These are phyloP conservation scores for Crossocerus cetratus DNA, from an alignment of 2,888 invertebrate genomes.

Conservation along the genomic window DNA sequence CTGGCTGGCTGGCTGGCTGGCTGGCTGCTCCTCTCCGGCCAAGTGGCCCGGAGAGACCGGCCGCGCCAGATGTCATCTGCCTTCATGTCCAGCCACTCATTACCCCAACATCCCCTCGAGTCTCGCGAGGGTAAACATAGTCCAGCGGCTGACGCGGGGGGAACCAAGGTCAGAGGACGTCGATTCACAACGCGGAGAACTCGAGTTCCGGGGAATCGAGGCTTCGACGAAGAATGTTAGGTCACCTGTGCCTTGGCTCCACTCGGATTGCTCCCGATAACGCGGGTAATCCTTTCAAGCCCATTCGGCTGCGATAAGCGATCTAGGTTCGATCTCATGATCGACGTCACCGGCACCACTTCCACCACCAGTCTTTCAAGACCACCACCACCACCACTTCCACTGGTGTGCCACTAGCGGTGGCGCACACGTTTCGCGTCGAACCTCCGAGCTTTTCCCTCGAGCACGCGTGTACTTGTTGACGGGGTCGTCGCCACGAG, in stretches of 20 bases:
- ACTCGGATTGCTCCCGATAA: no score
- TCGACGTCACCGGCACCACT: constrained; percentile 12
- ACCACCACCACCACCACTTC: constrained; percentile 22
- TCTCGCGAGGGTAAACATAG: no score
- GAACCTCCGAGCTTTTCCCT: constrained; percentile 41
- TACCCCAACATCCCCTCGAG: no score
- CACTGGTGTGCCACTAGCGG: no score
- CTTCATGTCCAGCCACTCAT: neutral
- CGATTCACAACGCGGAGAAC: no score
- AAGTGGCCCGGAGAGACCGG: neutral
- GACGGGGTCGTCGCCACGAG: constrained; percentile 50
- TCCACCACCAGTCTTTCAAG: constrained; percentile 8
- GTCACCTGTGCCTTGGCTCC: no score
- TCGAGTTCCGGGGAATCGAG: no score
- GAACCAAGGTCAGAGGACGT: no score
- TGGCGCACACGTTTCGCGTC: constrained; percentile 7
- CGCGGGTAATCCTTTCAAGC: no score
- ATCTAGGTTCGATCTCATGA: constrained; percentile 8
- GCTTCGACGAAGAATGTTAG: no score
- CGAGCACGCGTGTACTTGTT: constrained; percentile 42
- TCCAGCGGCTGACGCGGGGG: no score
- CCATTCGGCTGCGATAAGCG: constrained; percentile 14
- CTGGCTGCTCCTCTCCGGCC: neutral
- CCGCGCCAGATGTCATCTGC: neutral
- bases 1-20: neutral